Percentiles rank a stretch among this genome's conserved stretches.
These are phyloP conservation scores for Laupala kohalensis DNA, from an alignment of 1,140 invertebrate species.

Conservation along the genomic window DNA sequence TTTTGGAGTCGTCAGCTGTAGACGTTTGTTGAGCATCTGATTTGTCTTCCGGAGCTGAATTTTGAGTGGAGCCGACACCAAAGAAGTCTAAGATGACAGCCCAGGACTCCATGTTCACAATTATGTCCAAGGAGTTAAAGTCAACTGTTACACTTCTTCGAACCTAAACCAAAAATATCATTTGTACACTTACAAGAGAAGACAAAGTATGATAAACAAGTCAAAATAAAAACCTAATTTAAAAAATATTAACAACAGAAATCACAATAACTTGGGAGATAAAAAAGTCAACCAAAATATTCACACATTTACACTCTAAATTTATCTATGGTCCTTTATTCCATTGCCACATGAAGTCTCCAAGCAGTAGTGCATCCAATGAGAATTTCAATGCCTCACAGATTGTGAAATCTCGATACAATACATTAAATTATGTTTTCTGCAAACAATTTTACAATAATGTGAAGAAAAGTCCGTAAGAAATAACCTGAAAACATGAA, in stretches of 20 bases:
- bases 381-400: too few relatives aligned
- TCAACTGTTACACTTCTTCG: slow-evolving; percentile 54
- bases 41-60: neutral
- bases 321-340: too few relatives aligned
- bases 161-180: slow-evolving; percentile 24
- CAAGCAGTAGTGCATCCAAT: too few relatives aligned
- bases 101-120: slow-evolving; percentile 87
- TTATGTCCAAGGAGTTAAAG: slow-evolving; percentile 81
- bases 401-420: too few relatives aligned
- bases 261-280: neutral
- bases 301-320: too few relatives aligned
- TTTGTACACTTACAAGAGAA: neutral
- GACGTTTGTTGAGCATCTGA: neutral
- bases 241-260: neutral
- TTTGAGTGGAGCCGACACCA: slow-evolving; percentile 44
- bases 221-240: neutral
- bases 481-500: too few relatives aligned
- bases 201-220: neutral
- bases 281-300: neutral
- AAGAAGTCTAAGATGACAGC: slow-evolving; percentile 88
- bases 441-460: too few relatives aligned
- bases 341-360: too few relatives aligned
- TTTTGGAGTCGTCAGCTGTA: neutral
- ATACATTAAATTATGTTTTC: too few relatives aligned
- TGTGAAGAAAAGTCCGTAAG: too few relatives aligned